phyloP scores from a whole-genome alignment of 2,888 invertebrate genomes.

The Drosophila tanythrix region DNA sequence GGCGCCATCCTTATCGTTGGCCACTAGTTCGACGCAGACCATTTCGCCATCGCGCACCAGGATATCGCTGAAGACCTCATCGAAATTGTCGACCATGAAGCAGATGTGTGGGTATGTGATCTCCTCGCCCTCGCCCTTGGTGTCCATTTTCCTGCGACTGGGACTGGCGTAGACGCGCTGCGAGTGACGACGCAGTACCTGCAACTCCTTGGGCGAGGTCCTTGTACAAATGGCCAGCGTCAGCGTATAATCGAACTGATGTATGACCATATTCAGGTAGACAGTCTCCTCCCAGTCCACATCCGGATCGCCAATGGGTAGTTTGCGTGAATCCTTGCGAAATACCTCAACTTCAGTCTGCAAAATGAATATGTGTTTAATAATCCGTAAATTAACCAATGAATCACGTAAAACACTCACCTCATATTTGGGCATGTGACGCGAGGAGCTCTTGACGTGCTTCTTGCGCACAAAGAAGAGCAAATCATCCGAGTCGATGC shows the following conservation, averaged over 20 bases:
- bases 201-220: conserved; percentile 98
- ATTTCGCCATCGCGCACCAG: conserved; percentile 98
- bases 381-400: neutral
- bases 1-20: conserved; percentile 93
- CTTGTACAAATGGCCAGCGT: conserved; percentile 99
- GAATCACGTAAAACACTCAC: conserved; percentile 84
- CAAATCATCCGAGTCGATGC: conserved; percentile 96
- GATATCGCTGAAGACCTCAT: conserved; percentile 99
- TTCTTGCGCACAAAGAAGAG: conserved; percentile 97
- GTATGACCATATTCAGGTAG: conserved; percentile 98
- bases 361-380: conserved; percentile 12
- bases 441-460: conserved; percentile 94
- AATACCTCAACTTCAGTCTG: conserved; percentile 98
- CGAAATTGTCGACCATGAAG: conserved; percentile 99
- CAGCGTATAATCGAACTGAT: conserved; percentile 99
- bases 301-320: conserved; percentile 97
- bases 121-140: conserved; percentile 98
- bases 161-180: conserved; percentile 99
- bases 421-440: conserved; percentile 95
- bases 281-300: conserved; percentile 99
- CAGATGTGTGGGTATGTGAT: conserved; percentile 99
- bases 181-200: conserved; percentile 96
- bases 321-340: conserved; percentile 97
- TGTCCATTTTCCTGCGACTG: conserved; percentile 97
- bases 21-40: conserved; percentile 99